phyloP scores from a whole-genome alignment of 2,113 vertebrate species.

The Haemorhous mexicanus region DNA sequence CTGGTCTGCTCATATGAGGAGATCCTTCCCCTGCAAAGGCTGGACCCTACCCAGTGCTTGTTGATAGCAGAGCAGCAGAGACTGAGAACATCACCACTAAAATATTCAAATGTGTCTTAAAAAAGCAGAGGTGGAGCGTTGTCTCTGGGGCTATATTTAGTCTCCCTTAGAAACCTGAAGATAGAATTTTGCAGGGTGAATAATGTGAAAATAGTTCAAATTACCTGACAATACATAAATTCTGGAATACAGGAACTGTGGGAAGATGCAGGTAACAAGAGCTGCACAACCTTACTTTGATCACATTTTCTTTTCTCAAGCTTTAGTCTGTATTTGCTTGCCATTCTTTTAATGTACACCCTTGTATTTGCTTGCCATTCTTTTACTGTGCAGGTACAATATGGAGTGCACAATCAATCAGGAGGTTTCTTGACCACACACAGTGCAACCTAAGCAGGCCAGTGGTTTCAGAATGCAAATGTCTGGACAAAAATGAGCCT shows the following conservation, averaged over 20 bases:
- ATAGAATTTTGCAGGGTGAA: background rate
- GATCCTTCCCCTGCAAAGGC: background rate
- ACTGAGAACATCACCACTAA: background rate
- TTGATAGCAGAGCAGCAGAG: background rate
- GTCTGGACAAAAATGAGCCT: background rate
- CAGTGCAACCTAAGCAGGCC: background rate
- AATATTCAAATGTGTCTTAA: background rate
- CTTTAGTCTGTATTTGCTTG: background rate
- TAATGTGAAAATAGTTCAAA: background rate
- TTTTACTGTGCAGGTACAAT: background rate
- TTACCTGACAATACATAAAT: background rate
- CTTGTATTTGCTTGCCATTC: background rate
- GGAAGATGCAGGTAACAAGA: background rate
- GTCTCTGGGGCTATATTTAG: background rate
- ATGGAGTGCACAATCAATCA: background rate
- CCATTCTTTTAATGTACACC: background rate
- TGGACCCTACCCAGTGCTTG: background rate
- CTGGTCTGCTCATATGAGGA: background rate
- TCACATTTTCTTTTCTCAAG: background rate
- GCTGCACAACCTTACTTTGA: background rate
- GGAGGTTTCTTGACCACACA: background rate
- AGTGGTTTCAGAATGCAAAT: background rate
- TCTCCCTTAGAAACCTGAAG: constrained; percentile 14
- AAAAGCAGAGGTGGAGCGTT: background rate
- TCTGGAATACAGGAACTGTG: background rate